Evolutionary conservation across 1,140 invertebrate genomes (phyloP), one percentile per base, ranked within the genome.

Genomic region (Copidosoma floridanum): DNA sequence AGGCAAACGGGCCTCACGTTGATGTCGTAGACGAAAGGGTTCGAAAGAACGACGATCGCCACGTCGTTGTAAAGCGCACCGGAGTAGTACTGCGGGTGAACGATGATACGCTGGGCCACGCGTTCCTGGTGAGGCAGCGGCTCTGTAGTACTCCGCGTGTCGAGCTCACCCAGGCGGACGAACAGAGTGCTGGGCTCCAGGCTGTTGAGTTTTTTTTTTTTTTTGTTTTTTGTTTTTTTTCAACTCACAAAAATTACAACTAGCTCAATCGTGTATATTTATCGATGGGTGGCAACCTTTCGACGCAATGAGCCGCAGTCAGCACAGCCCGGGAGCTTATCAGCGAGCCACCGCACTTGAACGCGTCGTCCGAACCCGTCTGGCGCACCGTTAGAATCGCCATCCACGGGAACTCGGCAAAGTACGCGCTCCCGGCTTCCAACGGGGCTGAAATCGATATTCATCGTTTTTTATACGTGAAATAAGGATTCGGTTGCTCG

Each of bases 321-420:
- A 85, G 68, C 1, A 84, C 74, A 8, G 81, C 75, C 20, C 68
- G 68, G 0, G 76, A 72, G 37, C 76, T 77, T 41, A 86, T 79
- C 57, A 86, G 72, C 0, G 83, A 83, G 12, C 71, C 83, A 5
- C 82, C 83, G 55, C 83, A 85, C 3, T 78, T 61, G 29, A 76
- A 79, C 26, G 69, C 32, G 40, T 71, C 68, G 48, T 65, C 60
- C 14, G 54, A 61, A 26, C 63, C 68, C 6, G 70, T 3, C 48
- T 68, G 57, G 40, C 68, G 51, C 10, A 68, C 16, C 7, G 81
- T 35, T 23, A 83, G 64, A 2, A 77, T 78, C 4, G 82, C 80
- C 78, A 84, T 84, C 84, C 84, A 85, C 1, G 84, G 84, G 66
- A 83, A 85, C 67, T 85, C 84, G 1, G 71, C 84, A 66, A 84